These are phyloP conservation scores for Hirtodrosophila histrioides DNA, from an alignment of 2,888 invertebrate species.

Conservation along the genomic window DNA sequence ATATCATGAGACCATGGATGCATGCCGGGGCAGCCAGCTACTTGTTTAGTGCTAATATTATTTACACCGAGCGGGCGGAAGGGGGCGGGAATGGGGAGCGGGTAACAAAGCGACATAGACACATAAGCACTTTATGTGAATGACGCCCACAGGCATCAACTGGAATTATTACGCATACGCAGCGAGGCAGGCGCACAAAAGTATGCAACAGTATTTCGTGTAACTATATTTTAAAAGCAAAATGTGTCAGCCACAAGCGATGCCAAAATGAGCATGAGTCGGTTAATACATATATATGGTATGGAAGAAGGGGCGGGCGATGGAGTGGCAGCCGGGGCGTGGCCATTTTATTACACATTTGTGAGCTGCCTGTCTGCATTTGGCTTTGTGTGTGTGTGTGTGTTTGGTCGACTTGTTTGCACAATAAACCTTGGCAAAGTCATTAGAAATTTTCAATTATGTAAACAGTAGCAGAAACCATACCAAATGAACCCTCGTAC, in stretches of 20 bases:
- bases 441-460: slow-evolving; percentile 77
- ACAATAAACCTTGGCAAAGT: slow-evolving; percentile 67
- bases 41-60: slow-evolving; percentile 71
- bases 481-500: slow-evolving; percentile 8
- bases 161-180: slow-evolving; percentile 65
- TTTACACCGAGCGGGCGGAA: slow-evolving; percentile 47
- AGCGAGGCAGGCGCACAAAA: slow-evolving; percentile 42
- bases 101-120: slow-evolving; percentile 60
- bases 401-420: slow-evolving; percentile 45
- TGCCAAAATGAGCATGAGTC: slow-evolving; percentile 48
- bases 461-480: slow-evolving; percentile 48
- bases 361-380: slow-evolving; percentile 10
- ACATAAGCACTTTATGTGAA: slow-evolving; percentile 74
- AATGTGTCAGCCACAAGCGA: slow-evolving; percentile 53
- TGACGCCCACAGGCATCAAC: slow-evolving; percentile 71
- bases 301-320: no score
- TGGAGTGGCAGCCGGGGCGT: not conserved
- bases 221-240: slow-evolving; percentile 59
- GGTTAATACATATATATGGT: slow-evolving; percentile 6
- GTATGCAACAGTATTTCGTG: slow-evolving; percentile 51
- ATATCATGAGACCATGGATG: slow-evolving; percentile 6
- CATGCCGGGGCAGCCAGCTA: slow-evolving; percentile 15
- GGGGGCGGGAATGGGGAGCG: slow-evolving; percentile 3
- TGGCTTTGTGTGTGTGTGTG: slow-evolving; percentile 2
- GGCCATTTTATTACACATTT: slow-evolving; percentile 34